Base-by-base conservation (phyloP, 2,113 vertebrate species). In the Grus americana region DNA sequence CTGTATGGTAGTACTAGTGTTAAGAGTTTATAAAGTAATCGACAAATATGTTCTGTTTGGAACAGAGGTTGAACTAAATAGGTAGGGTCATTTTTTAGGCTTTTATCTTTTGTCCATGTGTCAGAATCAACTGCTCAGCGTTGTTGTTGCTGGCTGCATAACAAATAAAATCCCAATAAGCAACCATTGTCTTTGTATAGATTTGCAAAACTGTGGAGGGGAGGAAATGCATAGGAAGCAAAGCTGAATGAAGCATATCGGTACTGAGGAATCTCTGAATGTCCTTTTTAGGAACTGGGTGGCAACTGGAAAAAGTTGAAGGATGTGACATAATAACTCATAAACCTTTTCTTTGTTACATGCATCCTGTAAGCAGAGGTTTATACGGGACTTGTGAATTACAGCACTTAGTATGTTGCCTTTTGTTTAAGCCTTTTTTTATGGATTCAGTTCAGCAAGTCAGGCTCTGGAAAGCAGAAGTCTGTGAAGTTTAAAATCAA, bases 301-400 rank as follows among this genome's bases (percentile, higher is more conserved):
- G 87, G 74, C 59, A 66, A 70, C 74, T 85, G 89, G 89, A 92
- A 95, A 85, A 79, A 73, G 65, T 85, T 75, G 73, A 55, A 92
- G 93, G 94, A 93, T 83, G 55, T 97, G 91, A 95, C 89, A 34
- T 88, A 86, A 62, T 68, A 44, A 55, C 42, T 58, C 8, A 0
- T 66, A 78, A 80, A 16, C 55, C 29, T 91, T 78, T 80, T 62
- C 83, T 88, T 95, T 87, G 78, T 95, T 92, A 54, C 19, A 73
- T 49, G 13, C 87, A 90, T 97, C 92, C 91, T 95, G 66, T 76
- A 79, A 90, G 19, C 67, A 82, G 73, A 70, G 22, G 10, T 66
- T 92, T 82, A 22, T 63, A 18, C 13, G 54, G 11, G 54, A 68
- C 20, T 72, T 62, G 49, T 62, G 44, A 65, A 81, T 91, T 82